Base-by-base conservation (phyloP, 2,113 vertebrate species). In the Chloroceryle aenea region DNA sequence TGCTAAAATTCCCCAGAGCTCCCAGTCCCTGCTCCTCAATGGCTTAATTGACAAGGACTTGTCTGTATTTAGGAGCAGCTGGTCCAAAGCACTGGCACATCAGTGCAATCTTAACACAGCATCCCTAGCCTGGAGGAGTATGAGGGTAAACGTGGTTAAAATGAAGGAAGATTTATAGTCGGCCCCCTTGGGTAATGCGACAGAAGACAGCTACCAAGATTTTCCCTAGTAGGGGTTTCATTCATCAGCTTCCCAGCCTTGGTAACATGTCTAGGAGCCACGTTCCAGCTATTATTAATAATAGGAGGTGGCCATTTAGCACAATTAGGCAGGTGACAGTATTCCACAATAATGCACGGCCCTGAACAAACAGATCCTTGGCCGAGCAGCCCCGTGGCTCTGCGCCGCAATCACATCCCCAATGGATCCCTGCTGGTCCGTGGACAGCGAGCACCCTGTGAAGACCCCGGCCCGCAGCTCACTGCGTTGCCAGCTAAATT, bases 21-120 rank as follows among this genome's bases (percentile, higher is more conserved):
- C 97, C 77, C 94, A 98, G 98, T 98, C 98, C 99, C 99, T 98
- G 99, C 99, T 99, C 99, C 99, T 99, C 99, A 99, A 98, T 98
- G 98, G 97, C 98, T 98, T 99, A 99, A 99, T 99, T 99, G 99
- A 99, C 99, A 99, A 99, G 99, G 98, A 98, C 99, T 99, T 99
- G 99, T 99, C 99, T 99, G 99, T 99, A 98, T 98, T 99, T 99
- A 98, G 99, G 98, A 99, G 99, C 99, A 99, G 99, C 99, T 99
- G 99, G 98, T 99, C 98, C 99, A 98, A 98, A 98, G 98, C 98
- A 91, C 98, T 99, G 99, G 99, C 98, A 98, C 99, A 99, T 98
- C 99, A 98, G 98, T 98, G 98, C 98, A 98, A 99, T 99, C 99
- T 99, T 99, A 99, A 99, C 99, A 98, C 98, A 98, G 99, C 98